These are phyloP conservation scores for Cheilosia impressa DNA, from an alignment of 2,888 invertebrate species.

Conservation along the genomic window DNA sequence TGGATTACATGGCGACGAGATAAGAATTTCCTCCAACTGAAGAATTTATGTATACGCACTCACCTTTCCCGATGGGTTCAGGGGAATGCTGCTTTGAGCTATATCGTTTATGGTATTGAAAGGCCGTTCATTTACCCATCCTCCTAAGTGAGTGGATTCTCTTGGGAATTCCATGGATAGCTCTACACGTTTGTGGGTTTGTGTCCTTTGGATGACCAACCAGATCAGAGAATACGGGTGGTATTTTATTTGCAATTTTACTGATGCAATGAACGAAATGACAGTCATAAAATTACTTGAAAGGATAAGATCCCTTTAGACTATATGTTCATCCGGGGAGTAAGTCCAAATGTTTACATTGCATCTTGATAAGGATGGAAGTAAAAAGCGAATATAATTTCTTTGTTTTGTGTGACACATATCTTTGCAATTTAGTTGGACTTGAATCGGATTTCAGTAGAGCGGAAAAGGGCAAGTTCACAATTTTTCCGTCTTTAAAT, in stretches of 20 bases:
- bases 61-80: constrained; percentile 51
- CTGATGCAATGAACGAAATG: constrained; percentile 49
- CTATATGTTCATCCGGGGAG: constrained; percentile 11
- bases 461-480: too few relatives aligned
- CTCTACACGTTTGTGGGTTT: constrained; percentile 18
- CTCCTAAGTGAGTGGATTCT: constrained; percentile 23
- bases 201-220: constrained; percentile 45
- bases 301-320: constrained; percentile 37
- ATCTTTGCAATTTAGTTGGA: too few relatives aligned
- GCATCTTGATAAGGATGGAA: constrained; percentile 28
- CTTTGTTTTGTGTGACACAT: too few relatives aligned
- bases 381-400: constrained; percentile 7
- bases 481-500: too few relatives aligned
- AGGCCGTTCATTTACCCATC: constrained; percentile 42
- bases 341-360: constrained; percentile 43
- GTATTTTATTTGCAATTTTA: constrained; percentile 40
- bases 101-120: constrained; percentile 57
- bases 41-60: constrained; percentile 68
- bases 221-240: constrained; percentile 15
- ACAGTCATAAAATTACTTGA: constrained; percentile 47
- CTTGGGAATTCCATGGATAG: constrained; percentile 37
- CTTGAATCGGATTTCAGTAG: too few relatives aligned
- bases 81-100: constrained; percentile 28
- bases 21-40: constrained; percentile 53
- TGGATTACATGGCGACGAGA: constrained; percentile 68